Percentiles rank a stretch among this genome's conserved stretches.
phyloP scores from a whole-genome alignment of 2,797 vertebrate genomes.

The Sebastes umbrosus region DNA sequence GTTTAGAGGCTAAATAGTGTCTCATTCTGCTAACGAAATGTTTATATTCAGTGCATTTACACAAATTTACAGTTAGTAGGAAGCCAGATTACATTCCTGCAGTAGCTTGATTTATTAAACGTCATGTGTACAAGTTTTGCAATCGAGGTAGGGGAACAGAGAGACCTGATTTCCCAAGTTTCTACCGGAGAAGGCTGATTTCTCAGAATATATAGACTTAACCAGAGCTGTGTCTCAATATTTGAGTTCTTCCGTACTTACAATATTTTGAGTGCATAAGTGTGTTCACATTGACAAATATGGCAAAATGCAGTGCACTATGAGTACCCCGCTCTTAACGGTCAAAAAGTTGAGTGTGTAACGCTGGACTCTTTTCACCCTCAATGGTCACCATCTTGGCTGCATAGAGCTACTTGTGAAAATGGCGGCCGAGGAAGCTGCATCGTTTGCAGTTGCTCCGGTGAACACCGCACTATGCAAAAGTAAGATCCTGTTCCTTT shows the following conservation, averaged over 20 bases:
- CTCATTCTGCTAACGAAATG: not conserved
- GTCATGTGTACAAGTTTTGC: not conserved
- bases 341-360: not conserved
- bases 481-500: not conserved
- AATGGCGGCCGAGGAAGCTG: too few relatives aligned
- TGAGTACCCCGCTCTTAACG: not conserved
- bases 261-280: not conserved
- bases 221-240: not conserved
- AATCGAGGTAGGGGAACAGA: not conserved
- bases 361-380: not conserved
- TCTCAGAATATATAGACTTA: not conserved
- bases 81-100: not conserved
- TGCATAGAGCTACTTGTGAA: too few relatives aligned
- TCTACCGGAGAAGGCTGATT: not conserved
- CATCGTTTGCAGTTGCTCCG: not conserved
- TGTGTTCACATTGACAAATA: not conserved
- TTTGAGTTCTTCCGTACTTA: not conserved
- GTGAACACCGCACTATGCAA: not conserved
- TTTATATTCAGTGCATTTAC: not conserved
- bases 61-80: not conserved
- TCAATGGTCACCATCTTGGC: too few relatives aligned
- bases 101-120: not conserved
- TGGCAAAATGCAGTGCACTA: not conserved
- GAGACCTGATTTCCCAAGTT: not conserved
- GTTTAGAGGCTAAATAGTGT: not conserved